Base-by-base conservation (phyloP, 2,113 vertebrate genomes). In the Eudyptes chrysolophus region DNA sequence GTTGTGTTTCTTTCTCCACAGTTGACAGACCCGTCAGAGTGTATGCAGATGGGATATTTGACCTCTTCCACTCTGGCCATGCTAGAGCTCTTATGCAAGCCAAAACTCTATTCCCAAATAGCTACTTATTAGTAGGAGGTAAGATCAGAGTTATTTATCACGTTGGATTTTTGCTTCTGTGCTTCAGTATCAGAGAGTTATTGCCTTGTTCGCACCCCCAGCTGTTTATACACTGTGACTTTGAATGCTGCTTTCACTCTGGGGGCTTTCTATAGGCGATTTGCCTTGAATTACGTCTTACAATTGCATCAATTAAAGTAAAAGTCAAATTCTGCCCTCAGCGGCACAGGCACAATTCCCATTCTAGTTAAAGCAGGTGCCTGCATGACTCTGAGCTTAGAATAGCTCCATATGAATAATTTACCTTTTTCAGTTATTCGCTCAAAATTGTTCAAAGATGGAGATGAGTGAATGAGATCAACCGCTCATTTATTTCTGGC, bases 41-140 rank as follows among this genome's bases (percentile, higher is more conserved):
- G 20, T 99, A 99, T 65, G 99, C 99, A 77, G 99, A 99, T 98
- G 99, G 99, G 89, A 99, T 99, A 98, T 99, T 99, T 97, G 99
- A 99, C 98, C 99, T 99, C 90, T 99, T 99, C 98, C 99, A 99
- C 95, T 99, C 99, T 7, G 99, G 99, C 85, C 99, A 99, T 10
- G 99, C 99, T 89, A 99, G 99, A 80, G 99, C 99, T 82, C 99
- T 99, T 96, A 99, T 99, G 99, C 99, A 99, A 98, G 99, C 99
- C 97, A 99, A 99, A 98, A 99, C 99, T 96, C 98, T 99, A 72
- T 99, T 99, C 94, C 99, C 99, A 75, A 99, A 99, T 98, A 99
- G 99, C 97, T 99, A 99, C 98, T 98, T 99, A 98, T 98, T 99
- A 96, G 99, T 99, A 97, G 99, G 99, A 99, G 99, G 99, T 99